Evolutionary conservation across 2,888 invertebrate species (phyloP).

Genomic region (Melieria picta): DNA sequence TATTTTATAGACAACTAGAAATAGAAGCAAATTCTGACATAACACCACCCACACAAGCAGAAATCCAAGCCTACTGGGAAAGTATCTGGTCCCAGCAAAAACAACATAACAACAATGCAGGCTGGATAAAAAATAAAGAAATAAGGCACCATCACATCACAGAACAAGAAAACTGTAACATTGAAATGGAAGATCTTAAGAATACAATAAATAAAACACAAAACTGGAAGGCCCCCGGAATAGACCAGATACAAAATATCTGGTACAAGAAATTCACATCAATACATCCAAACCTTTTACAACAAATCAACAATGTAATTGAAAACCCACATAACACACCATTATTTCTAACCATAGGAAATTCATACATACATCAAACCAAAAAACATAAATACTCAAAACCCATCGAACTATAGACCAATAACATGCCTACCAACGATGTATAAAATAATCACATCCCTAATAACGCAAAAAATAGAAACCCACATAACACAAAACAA

Average conservation of each 20-base stretch:
- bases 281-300: no score
- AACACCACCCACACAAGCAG: slow-evolving; percentile 8
- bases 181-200: neutral
- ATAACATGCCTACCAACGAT: slow-evolving; percentile 16
- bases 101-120: neutral
- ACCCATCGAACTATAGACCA: slow-evolving; percentile 11
- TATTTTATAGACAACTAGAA: slow-evolving; percentile 5
- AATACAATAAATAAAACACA: neutral
- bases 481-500: no score
- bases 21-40: neutral
- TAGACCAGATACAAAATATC: no score
- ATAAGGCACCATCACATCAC: neutral
- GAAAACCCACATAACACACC: no score
- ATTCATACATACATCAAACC: no score
- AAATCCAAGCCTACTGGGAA: slow-evolving; percentile 9
- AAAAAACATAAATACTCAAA: slow-evolving; percentile 10
- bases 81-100: neutral
- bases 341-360: no score
- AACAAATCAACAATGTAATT: no score
- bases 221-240: no score
- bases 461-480: neutral
- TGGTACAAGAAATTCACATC: no score
- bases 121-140: slow-evolving; percentile 1
- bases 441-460: slow-evolving; percentile 19
- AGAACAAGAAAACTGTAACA: neutral